Percentiles rank a stretch among this genome's conserved stretches.
Conservation (phyloP, 2,888 invertebrate genomes). For the Thera obeliscata region DNA sequence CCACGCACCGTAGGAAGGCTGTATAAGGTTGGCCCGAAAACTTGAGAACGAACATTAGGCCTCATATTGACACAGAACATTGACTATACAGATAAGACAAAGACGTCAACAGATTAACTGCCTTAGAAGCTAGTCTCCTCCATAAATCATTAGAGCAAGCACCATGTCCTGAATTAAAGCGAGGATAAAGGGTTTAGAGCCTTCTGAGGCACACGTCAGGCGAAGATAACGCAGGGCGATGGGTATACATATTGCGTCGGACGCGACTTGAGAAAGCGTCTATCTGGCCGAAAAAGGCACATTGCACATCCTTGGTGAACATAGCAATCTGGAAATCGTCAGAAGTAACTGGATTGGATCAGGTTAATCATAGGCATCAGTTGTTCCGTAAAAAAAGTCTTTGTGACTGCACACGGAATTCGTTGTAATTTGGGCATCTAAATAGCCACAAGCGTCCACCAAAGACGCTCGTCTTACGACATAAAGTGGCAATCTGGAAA, state of each 20-base stretch:
- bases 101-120: constrained; percentile 32
- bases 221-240: constrained; percentile 34
- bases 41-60: not conserved
- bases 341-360: no score
- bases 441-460: no score
- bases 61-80: constrained; percentile 7
- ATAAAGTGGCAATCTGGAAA: no score
- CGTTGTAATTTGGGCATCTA: no score
- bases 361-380: no score
- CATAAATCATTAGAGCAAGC: constrained; percentile 29
- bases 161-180: constrained; percentile 35
- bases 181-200: constrained; percentile 36
- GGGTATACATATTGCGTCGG: constrained; percentile 14
- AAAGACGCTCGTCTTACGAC: no score
- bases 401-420: no score
- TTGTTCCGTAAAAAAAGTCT: not conserved
- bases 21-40: not conserved
- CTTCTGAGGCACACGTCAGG: constrained; percentile 32
- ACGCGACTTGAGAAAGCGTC: constrained; percentile 7
- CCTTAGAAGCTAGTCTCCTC: constrained; percentile 17
- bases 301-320: no score
- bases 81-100: constrained; percentile 23
- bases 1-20: no score
- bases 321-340: no score
- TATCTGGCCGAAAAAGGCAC: not conserved